These are phyloP conservation scores for Orgyia antiqua DNA, from an alignment of 2,888 invertebrate species.

Conservation along the genomic window DNA sequence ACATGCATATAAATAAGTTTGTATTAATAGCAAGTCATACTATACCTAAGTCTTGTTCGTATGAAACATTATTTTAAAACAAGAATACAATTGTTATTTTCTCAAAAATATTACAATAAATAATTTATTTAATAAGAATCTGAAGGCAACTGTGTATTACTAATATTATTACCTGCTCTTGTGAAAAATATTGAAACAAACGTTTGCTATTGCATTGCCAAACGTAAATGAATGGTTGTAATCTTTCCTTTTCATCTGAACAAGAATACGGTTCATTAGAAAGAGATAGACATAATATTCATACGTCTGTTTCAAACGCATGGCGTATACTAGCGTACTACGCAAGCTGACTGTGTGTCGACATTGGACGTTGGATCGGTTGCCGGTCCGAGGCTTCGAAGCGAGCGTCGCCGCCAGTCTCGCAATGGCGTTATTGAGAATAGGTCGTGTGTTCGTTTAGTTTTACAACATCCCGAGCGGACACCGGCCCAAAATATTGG, in stretches of 20 bases:
- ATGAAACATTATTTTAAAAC: too few relatives aligned
- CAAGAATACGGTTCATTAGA: slow-evolving; percentile 28
- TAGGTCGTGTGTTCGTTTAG: slow-evolving; percentile 71
- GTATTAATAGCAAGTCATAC: too few relatives aligned
- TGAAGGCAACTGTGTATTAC: slow-evolving; percentile 22
- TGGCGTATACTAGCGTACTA: slow-evolving; percentile 71
- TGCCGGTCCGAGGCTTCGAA: slow-evolving; percentile 66
- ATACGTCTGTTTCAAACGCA: slow-evolving; percentile 44
- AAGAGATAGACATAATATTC: slow-evolving; percentile 40
- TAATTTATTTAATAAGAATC: slow-evolving; percentile 12
- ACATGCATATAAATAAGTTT: too few relatives aligned
- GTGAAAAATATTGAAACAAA: slow-evolving; percentile 57
- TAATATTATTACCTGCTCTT: slow-evolving; percentile 27
- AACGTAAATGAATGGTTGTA: slow-evolving; percentile 71
- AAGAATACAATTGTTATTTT: too few relatives aligned
- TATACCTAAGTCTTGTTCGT: too few relatives aligned
- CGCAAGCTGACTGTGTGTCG: slow-evolving; percentile 77
- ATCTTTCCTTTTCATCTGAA: slow-evolving; percentile 40
- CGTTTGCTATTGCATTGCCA: slow-evolving; percentile 61
- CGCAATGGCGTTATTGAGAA: slow-evolving; percentile 74
- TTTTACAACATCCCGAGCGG: slow-evolving; percentile 72
- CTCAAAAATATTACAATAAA: slow-evolving; percentile 6
- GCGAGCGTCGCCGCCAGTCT: slow-evolving; percentile 62
- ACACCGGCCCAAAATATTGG: slow-evolving; percentile 80
- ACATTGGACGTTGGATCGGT: slow-evolving; percentile 76